Base-by-base conservation (phyloP, 2,888 invertebrate species). In the Epinotia nisella region DNA sequence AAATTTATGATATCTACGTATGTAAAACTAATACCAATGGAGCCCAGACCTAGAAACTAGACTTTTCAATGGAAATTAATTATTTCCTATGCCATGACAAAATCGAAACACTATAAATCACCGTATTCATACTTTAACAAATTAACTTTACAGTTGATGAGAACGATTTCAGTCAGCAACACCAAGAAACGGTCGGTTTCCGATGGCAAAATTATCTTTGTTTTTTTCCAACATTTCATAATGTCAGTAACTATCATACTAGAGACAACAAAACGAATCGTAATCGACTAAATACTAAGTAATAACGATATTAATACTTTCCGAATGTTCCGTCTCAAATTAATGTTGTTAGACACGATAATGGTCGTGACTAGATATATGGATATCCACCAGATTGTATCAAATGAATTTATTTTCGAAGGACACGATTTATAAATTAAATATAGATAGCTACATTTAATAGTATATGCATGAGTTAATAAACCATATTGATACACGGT, bases 261-360 rank as follows among this genome's bases (percentile, higher is more conserved):
- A 19, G 49, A 19, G 17, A 35, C 29, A 13, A 55, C 13, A 58
- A 58, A 70, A 64, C 29, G 7, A 58, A 49, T 49, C 56, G 62
- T 56, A 58, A 70, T 70, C 58, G 49, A 39, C 21, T 3, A 11
- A 64, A 49, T 39, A 64, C 51, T 19, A 56, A 58, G 9, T 58
- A 1, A 58, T 70, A 17, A 58, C 24, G 11, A 17, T 17, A 67
- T 29, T 51, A 39, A 39, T 41, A 41, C 15, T 39, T 11, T 10
- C 11, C 17, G 17, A 41, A 49, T 3, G 24, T 45, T 45, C 24
- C 45, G 45, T 13, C 39, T 49, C 49, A 45, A 39, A 60, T 19
- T 60, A 39, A 41, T 39, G 35, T 21, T 0, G 9, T 19, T 15
- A 4, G 15, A 45, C 45, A 61, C 35, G 21, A 24, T 41, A 15